Evolutionary conservation across 2,888 invertebrate genomes (phyloP).

Genomic region (Bruchidius siliquastri): DNA sequence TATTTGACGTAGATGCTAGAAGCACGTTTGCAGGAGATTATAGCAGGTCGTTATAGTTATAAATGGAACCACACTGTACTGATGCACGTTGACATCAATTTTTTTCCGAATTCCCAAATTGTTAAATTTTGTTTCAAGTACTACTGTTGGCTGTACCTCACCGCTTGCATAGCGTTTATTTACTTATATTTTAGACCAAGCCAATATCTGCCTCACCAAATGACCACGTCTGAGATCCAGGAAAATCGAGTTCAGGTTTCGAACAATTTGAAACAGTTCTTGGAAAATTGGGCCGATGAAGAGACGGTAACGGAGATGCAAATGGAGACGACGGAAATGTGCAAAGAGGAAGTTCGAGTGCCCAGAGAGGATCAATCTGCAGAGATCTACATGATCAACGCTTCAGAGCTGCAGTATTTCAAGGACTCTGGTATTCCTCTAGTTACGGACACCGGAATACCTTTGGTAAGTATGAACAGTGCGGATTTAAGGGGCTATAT

Average conservation of each 20-base stretch:
- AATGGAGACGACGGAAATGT: slow-evolving; percentile 18
- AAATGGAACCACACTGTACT: too few species aligned
- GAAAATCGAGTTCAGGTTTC: slow-evolving; percentile 28
- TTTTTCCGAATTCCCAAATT: too few species aligned
- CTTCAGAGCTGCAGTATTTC: slow-evolving; percentile 33
- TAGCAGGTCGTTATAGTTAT: too few species aligned
- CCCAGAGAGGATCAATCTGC: slow-evolving; percentile 24
- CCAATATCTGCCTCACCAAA: slow-evolving; percentile 30
- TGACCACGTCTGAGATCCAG: slow-evolving; percentile 31
- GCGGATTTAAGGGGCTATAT: too few species aligned
- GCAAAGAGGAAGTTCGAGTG: slow-evolving; percentile 19
- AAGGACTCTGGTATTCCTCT: slow-evolving; percentile 29
- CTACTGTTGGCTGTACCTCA: too few species aligned
- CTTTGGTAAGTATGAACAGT: slow-evolving; percentile 22
- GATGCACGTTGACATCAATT: too few species aligned
- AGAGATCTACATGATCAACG: slow-evolving; percentile 33
- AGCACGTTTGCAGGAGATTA: too few species aligned
- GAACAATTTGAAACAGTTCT: slow-evolving; percentile 38
- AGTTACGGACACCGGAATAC: slow-evolving; percentile 28
- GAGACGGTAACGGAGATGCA: slow-evolving; percentile 31
- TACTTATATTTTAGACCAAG: slow-evolving; percentile 20
- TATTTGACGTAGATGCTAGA: too few species aligned
- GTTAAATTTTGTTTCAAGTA: too few species aligned
- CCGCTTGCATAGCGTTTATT: too few species aligned
- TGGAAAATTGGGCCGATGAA: slow-evolving; percentile 44